Evolutionary conservation across 2,113 vertebrate species (phyloP), one percentile per base, ranked within the genome.

Genomic region (Brachyhypopomus gauderio): DNA sequence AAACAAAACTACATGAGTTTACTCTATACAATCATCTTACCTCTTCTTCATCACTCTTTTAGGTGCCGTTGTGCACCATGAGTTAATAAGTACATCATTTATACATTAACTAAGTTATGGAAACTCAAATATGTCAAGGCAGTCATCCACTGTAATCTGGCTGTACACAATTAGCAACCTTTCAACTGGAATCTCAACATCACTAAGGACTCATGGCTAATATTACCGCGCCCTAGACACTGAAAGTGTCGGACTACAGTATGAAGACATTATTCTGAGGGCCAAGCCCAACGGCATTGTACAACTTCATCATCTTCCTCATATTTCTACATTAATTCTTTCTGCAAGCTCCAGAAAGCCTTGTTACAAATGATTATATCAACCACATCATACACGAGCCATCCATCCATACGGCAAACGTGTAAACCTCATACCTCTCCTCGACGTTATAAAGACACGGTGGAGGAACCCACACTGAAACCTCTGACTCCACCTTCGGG

Each of bases 151-250:
- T 20, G 59, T 27, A 41, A 70, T 45, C 20, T 59, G 66, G 20
- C 30, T 59, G 70, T 59, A 69, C 30, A 30, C 38, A 70, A 78
- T 78, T 71, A 79, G 64, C 66, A 56, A 16, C 19, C 45, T 36
- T 56, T 62, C 55, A 17, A 70, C 55, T 45, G 56, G 60, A 69
- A 78, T 84, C 60, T 58, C 64, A 52, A 4, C 12, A 30, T 59
- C 62, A 73, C 73, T 63, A 58, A 38, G 70, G 63, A 82, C 62
- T 30, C 60, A 70, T 78, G 41, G 78, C 75, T 81, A 48, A 84
- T 59, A 41, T 75, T 45, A 56, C 55, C 78, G 14, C 52, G 78
- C 62, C 59, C 20, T 38, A 81, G 70, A 70, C 75, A 56, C 25
- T 55, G 22, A 76, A 60, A 81, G 36, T 56, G 72, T 81, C 74